Evolutionary conservation across 2,797 vertebrate species (phyloP).

Genomic region (Peromyscus aztecus): DNA sequence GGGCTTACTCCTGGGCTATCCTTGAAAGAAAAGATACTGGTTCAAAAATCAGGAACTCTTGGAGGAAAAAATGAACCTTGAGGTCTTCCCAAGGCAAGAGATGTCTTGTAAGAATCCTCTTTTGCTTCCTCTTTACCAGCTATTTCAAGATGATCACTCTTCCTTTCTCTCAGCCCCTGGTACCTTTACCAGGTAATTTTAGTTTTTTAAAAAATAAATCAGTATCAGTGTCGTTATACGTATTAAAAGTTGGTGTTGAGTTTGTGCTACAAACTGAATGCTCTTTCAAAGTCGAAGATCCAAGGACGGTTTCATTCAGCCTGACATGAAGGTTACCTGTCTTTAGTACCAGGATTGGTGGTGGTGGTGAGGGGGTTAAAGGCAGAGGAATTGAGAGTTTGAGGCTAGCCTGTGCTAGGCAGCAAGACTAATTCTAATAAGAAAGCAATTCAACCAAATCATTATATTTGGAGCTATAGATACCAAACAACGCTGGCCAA

Average conservation of each 20-base stretch:
- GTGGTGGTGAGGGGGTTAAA: not conserved
- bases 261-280: not conserved
- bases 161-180: not conserved
- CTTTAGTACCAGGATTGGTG: not conserved
- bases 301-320: not conserved
- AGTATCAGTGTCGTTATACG: slow-evolving; percentile 29
- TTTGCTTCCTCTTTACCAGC: not conserved
- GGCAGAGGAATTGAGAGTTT: not conserved
- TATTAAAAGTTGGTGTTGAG: not conserved
- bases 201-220: slow-evolving; percentile 29
- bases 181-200: slow-evolving; percentile 2
- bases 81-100: not conserved
- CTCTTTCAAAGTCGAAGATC: not conserved
- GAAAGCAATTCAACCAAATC: not conserved
- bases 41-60: not conserved
- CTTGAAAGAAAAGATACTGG: not conserved
- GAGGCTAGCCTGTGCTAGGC: not conserved
- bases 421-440: not conserved
- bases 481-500: not conserved
- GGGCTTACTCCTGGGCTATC: not conserved
- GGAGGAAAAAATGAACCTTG: not conserved
- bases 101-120: not conserved
- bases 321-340: not conserved
- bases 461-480: not conserved
- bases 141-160: not conserved